Evolutionary conservation across 2,888 invertebrate genomes (phyloP).

Genomic region (Drosophila kokeensis): DNA sequence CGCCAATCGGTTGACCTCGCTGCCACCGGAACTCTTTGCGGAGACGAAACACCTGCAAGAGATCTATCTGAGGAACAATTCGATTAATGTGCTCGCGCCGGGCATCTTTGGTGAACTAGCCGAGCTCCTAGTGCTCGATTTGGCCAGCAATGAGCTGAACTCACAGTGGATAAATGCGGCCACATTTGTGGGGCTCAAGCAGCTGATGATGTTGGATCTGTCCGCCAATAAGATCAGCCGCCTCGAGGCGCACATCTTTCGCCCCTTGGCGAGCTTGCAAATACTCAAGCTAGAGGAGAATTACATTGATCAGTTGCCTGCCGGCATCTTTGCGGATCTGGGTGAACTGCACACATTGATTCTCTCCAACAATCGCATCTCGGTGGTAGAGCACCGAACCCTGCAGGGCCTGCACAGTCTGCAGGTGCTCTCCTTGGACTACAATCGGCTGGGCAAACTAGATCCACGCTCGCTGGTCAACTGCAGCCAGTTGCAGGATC

Average conservation of each 20-base stretch:
- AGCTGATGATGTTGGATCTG: conserved; percentile 93
- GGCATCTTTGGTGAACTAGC: conserved; percentile 93
- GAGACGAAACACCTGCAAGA: conserved; percentile 93
- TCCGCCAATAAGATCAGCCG: conserved; percentile 94
- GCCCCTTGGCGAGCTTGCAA: conserved; percentile 93
- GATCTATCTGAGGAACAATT: conserved; percentile 95
- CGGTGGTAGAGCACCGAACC: conserved; percentile 92
- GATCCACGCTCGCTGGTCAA: conserved; percentile 94
- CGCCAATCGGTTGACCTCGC: conserved; percentile 94
- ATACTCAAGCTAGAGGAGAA: conserved; percentile 94
- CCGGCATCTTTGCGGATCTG: conserved; percentile 94
- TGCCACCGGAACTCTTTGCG: conserved; percentile 94
- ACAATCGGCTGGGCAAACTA: conserved; percentile 92
- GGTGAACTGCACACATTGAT: conserved; percentile 95
- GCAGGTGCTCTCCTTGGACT: conserved; percentile 93
- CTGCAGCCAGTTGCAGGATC: conserved; percentile 94
- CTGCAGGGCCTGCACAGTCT: conserved; percentile 94
- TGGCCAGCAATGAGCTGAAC: conserved; percentile 93
- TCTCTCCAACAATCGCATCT: conserved; percentile 93
- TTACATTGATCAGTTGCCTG: conserved; percentile 92
- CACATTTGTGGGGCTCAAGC: conserved; percentile 94
- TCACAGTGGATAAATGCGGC: conserved; percentile 94
- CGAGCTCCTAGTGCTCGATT: conserved; percentile 91
- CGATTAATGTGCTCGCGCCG: conserved; percentile 93
- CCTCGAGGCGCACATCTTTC: conserved; percentile 92